A percentile compares a stretch with the other conserved stretches of the same genome.
These are phyloP conservation scores for Anastrepha obliqua DNA, from an alignment of 1,140 invertebrate species.

Conservation along the genomic window DNA sequence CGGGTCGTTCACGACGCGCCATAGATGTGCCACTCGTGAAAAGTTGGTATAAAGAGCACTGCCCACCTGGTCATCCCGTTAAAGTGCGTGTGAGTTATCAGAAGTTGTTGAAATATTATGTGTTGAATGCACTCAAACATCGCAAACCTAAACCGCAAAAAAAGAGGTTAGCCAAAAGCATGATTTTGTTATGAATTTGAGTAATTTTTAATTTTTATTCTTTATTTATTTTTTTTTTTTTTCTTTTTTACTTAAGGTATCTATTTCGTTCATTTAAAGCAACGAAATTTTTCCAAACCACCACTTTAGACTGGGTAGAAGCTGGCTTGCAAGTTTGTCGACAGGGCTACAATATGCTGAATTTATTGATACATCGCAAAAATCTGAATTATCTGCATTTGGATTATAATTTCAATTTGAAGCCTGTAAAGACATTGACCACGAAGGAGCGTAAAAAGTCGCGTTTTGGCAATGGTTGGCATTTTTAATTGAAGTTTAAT, in stretches of 20 bases:
- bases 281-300: conserved; percentile 99
- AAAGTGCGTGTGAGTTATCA: conserved; percentile 99
- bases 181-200: conserved; percentile 43
- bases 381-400: conserved; percentile 99
- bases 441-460: conserved; percentile 99
- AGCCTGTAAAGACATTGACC: conserved; percentile 99
- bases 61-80: conserved; percentile 97
- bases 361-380: conserved; percentile 98
- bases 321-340: conserved; percentile 98
- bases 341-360: conserved; percentile 99
- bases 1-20: conserved; percentile 89
- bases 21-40: conserved; percentile 98
- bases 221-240: neutral
- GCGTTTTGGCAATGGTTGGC: conserved; percentile 95
- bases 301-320: conserved; percentile 99
- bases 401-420: conserved; percentile 99
- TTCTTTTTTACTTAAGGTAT: conserved; percentile 76
- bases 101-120: conserved; percentile 98
- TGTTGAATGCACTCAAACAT: conserved; percentile 98
- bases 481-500: neutral
- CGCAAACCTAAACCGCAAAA: conserved; percentile 98
- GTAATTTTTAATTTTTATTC: conserved; percentile 18
- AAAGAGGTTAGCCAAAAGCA: conserved; percentile 82
- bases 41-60: conserved; percentile 98
- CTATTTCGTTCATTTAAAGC: conserved; percentile 99